A percentile compares a stretch with the other conserved stretches of the same genome.
phyloP scores from a whole-genome alignment of 2,888 invertebrate species.

The Eledone cirrhosa region DNA sequence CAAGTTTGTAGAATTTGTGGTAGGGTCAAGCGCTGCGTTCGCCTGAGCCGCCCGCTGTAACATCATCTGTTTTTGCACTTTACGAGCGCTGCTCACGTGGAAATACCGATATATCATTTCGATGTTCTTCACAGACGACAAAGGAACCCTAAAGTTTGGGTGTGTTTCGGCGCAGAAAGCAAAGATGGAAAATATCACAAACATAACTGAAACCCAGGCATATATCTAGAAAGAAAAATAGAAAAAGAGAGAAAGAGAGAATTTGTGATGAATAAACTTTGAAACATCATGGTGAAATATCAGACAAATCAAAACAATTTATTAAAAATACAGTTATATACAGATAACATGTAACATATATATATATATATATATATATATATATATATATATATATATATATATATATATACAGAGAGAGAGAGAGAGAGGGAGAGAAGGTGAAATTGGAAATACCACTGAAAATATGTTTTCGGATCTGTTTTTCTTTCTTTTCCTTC shows the following conservation, averaged over 20 bases:
- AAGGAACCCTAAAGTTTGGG: constrained; percentile 49
- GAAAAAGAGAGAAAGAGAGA: background rate
- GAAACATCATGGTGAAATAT: background rate
- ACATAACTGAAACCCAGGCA: constrained; percentile 59
- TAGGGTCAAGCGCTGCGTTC: background rate
- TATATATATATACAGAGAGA: too few species aligned
- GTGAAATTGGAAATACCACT: too few species aligned
- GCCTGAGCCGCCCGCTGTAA: background rate
- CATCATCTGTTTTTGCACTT: constrained; percentile 6
- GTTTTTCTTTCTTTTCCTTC: too few species aligned
- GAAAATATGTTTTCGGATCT: too few species aligned
- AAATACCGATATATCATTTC: constrained; percentile 36
- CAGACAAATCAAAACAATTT: background rate
- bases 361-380: background rate
- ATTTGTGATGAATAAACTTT: too few species aligned
- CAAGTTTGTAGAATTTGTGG: background rate
- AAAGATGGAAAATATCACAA: constrained; percentile 60
- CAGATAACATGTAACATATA: background rate
- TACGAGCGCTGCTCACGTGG: constrained; percentile 32
- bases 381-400: background rate
- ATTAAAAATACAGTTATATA: background rate
- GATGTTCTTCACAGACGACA: constrained; percentile 34
- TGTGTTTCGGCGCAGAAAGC: constrained; percentile 62
- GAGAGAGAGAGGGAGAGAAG: too few species aligned
- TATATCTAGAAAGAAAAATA: constrained; percentile 50